Evolutionary conservation across 2,113 vertebrate genomes (phyloP), one percentile per base, ranked within the genome.

Genomic region (Scytalopus superciliaris): DNA sequence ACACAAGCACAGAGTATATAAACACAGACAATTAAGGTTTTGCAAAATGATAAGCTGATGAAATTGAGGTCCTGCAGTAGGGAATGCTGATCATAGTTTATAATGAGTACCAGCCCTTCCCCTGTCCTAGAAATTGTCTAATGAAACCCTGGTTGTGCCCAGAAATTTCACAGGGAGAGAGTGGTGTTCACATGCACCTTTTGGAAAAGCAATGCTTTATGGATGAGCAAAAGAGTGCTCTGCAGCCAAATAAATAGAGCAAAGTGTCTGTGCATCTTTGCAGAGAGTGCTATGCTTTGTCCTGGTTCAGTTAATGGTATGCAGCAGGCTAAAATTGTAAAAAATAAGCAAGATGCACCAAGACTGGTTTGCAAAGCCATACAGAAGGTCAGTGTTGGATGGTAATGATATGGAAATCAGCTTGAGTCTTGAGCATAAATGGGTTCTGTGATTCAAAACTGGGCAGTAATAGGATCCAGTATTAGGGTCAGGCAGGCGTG

Each of bases 401-500:
- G 37, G 67, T 81, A 83, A 91, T 59, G 63, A 37, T 49, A 52
- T 70, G 75, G 84, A 90, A 79, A 94, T 93, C 45, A 66, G 35
- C 74, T 79, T 55, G 68, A 42, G 85, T 85, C 70, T 42, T 3
- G 0, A 69, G 35, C 5, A 2, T 31, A 68, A 86, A 52, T 84
- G 72, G 85, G 30, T 75, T 85, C 76, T 88, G 50, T 59, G 79
- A 57, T 66, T 87, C 67, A 69, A 75, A 94, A 64, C 70, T 42
- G 27, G 53, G 18, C 47, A 53, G 74, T 94, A 96, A 95, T 94
- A 73, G 42, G 63, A 93, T 94, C 30, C 35, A 35, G 67, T 91
- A 50, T 87, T 76, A 91, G 67, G 67, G 89, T 93, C 84, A 90
- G 77, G 79, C 78, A 94, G 70, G 59, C 88, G 75, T 94, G 77